Evolutionary conservation across 1,140 invertebrate species (phyloP).

Genomic region (Ganaspis sp.): DNA sequence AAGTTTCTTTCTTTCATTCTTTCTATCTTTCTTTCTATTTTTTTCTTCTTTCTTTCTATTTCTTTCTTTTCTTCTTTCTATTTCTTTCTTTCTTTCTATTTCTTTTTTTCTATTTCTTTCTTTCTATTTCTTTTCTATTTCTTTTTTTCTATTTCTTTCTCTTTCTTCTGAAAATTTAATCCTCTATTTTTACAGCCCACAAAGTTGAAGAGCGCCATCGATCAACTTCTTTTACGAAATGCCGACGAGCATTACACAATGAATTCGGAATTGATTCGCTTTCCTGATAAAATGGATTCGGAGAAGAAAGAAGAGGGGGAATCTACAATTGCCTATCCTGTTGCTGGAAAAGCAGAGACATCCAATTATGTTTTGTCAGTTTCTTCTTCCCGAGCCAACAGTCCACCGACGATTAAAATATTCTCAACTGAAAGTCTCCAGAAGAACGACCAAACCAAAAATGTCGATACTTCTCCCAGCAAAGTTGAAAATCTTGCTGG

Average conservation of each 20-base stretch:
- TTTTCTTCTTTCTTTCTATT: no score
- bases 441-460: neutral
- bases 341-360: neutral
- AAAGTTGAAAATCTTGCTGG: neutral
- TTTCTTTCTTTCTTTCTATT: neutral
- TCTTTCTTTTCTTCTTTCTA: no score
- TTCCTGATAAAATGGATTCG: neutral
- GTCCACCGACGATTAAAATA: slow-evolving; percentile 11
- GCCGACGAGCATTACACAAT: slow-evolving; percentile 53
- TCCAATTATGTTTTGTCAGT: slow-evolving; percentile 2
- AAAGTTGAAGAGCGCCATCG: slow-evolving; percentile 59
- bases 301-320: neutral
- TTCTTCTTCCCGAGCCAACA: neutral
- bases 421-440: neutral
- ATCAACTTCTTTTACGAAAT: slow-evolving; percentile 64
- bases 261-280: neutral
- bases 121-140: slow-evolving; percentile 30
- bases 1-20: no score
- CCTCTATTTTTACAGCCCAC: slow-evolving; percentile 49
- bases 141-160: neutral
- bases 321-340: neutral
- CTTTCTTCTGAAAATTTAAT: neutral
- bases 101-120: neutral
- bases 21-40: no score
- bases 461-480: neutral